A percentile compares a stretch with the other conserved stretches of the same genome.
Conservation (phyloP, 1,140 invertebrate genomes). For the Harlomillsia oculata region DNA sequence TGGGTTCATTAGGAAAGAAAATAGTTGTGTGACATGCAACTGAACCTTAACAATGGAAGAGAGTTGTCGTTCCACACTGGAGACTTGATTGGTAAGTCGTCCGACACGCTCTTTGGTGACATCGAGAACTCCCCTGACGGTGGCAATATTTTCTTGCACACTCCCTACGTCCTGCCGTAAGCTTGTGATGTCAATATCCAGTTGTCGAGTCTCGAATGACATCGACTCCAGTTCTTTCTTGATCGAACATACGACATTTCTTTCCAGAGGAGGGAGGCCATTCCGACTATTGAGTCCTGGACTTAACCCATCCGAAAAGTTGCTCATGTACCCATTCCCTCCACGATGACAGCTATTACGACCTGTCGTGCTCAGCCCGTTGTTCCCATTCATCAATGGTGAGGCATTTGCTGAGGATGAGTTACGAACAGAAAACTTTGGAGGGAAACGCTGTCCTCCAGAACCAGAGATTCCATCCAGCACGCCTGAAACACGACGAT, state of each 20-base stretch:
- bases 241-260: constrained; percentile 13
- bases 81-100: constrained; percentile 29
- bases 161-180: constrained; percentile 33
- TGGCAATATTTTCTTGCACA: constrained; percentile 34
- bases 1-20: too few relatives aligned
- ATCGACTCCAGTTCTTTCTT: constrained; percentile 24
- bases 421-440: constrained; percentile 3
- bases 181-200: constrained; percentile 28
- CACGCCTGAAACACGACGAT: constrained; percentile 4
- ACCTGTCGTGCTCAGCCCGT: background rate
- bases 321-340: background rate
- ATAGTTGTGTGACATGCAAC: too few relatives aligned
- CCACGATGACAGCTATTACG: constrained; percentile 3
- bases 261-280: background rate
- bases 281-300: background rate
- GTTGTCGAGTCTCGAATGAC: constrained; percentile 17
- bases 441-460: background rate
- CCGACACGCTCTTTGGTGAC: constrained; percentile 29
- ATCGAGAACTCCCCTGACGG: constrained; percentile 24
- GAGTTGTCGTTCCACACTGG: constrained; percentile 32
- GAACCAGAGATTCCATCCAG: too few relatives aligned
- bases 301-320: background rate
- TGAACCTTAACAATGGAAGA: constrained; percentile 31
- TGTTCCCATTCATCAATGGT: constrained; percentile 14
- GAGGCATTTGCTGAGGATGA: constrained; percentile 19